phyloP scores from a whole-genome alignment of 64 coral and sea anemone genomes.

The Astreopora myriophthalma region DNA sequence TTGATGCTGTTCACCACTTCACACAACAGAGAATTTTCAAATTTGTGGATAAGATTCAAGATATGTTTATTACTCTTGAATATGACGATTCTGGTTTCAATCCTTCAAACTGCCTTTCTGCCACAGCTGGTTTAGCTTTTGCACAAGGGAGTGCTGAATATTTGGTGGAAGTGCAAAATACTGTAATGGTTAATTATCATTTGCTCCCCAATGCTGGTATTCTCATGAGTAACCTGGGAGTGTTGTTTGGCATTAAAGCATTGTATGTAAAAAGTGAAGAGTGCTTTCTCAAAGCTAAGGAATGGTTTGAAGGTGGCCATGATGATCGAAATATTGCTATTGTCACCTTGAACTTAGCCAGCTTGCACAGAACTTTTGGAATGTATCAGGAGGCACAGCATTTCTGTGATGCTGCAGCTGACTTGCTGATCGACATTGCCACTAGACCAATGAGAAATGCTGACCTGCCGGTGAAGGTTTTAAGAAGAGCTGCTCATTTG shows the following conservation, averaged over 20 bases:
- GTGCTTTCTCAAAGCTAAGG: not conserved
- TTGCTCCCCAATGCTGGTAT: not conserved
- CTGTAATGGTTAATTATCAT: not conserved
- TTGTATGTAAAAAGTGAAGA: not conserved
- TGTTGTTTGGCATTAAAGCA: not conserved
- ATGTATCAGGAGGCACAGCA: not conserved
- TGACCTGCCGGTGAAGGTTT: not conserved
- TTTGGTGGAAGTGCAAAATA: not conserved
- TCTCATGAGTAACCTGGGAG: constrained; percentile 15
- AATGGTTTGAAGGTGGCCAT: not conserved
- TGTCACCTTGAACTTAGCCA: not conserved
- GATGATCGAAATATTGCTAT: not conserved
- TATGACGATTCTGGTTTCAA: not conserved
- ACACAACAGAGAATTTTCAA: not conserved
- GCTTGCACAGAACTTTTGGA: not conserved
- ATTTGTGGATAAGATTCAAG: not conserved
- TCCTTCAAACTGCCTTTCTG: not conserved
- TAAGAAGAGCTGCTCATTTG: not conserved
- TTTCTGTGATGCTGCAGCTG: not conserved
- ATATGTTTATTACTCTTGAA: not conserved
- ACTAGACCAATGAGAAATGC: not conserved
- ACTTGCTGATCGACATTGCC: not conserved
- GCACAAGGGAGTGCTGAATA: not conserved
- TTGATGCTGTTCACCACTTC: not conserved
- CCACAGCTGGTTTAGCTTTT: not conserved